Evolutionary conservation across 2,113 vertebrate genomes (phyloP), one percentile per base, ranked within the genome.

Genomic region (Cervus canadensis): DNA sequence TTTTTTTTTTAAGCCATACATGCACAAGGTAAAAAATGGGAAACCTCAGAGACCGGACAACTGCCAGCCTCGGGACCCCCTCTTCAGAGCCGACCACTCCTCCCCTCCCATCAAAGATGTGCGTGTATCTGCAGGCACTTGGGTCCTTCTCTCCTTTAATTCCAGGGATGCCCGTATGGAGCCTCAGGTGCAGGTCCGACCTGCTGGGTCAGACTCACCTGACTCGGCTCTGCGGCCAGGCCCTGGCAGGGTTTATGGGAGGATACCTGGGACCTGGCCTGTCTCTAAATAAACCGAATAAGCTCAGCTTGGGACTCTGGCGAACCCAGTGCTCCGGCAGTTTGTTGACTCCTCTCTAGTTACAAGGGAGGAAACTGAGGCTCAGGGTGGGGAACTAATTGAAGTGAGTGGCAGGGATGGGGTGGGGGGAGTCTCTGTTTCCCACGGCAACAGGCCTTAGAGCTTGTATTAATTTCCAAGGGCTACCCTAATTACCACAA

Each of bases 351-450:
- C 25, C 43, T 17, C 2, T 91, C 26, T 87, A 28, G 4, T n/a
- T 23, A 91, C 19, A 43, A 48, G n/a, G 19, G 33, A 82, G 71
- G 45, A 95, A 36, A 85, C 57, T 23, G 48, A 94, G 64, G 84
- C 56, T 97, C 13, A 21, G 48, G 30, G 91, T 87, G 8, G 40
- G 19, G 14, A 85, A 90, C 25, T 15, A 40, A 23, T 9, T 48
- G 67, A 83, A 60, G 54, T 25, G 5, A 25, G 60, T 15, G 59
- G n/a, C 83, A 30, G 92, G 43, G 28, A 82, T 13, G n/a, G 15
- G 28, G 6, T 25, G 71, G 23, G 6, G 14, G 4, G 5, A 17
- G 9, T 9, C 67, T 71, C 23, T 13, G 6, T 13, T n/a, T 30
- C 8, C 57, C 57, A 3, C 4, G 11, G 40, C 4, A 5, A 26